Conservation (phyloP, 2,113 vertebrate genomes). For the Canis aureus region DNA sequence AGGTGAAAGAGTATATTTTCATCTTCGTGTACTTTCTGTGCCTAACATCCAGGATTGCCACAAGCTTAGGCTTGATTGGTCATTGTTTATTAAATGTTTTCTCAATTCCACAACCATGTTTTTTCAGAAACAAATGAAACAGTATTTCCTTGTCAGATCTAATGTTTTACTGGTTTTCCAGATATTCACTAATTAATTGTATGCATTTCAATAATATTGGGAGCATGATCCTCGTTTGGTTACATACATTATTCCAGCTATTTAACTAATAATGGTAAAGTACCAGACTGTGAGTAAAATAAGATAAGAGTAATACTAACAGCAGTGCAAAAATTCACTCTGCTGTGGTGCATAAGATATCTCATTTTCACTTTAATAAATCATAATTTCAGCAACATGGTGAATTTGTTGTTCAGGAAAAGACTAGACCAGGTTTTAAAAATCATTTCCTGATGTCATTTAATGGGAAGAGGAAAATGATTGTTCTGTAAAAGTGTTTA, state of each 20-base stretch:
- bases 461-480: not conserved
- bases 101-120: slow-evolving; percentile 14
- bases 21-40: not conserved
- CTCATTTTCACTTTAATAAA: slow-evolving; percentile 69
- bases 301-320: slow-evolving; percentile 1
- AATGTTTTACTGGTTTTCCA: slow-evolving; percentile 39
- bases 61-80: not conserved
- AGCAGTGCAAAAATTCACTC: slow-evolving; percentile 30
- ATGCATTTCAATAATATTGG: slow-evolving; percentile 61
- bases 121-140: slow-evolving; percentile 65
- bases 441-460: slow-evolving; percentile 31
- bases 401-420: slow-evolving; percentile 30
- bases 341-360: not conserved
- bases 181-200: slow-evolving; percentile 36
- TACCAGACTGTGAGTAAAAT: slow-evolving; percentile 42
- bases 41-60: not conserved
- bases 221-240: slow-evolving; percentile 50
- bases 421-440: slow-evolving; percentile 43
- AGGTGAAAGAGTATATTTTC: slow-evolving; percentile 4
- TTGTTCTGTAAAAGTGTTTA: not conserved
- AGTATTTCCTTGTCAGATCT: slow-evolving; percentile 52
- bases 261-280: slow-evolving; percentile 56
- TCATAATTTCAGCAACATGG: slow-evolving; percentile 17
- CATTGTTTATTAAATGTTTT: slow-evolving; percentile 20
- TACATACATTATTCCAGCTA: slow-evolving; percentile 43